phyloP scores from a whole-genome alignment of 2,797 vertebrate genomes.

The Alouatta caraya region DNA sequence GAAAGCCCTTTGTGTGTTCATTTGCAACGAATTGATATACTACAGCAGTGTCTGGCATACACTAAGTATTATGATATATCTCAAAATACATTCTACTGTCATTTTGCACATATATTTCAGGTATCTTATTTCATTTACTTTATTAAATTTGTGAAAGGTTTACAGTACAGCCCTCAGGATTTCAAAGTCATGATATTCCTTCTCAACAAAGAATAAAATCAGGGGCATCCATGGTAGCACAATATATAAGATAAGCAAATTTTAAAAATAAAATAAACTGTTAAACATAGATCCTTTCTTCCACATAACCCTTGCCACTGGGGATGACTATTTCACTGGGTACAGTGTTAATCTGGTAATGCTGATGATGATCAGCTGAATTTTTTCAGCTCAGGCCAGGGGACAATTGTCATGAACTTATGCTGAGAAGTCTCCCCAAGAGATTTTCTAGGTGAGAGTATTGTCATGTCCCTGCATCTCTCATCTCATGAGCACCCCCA shows the following conservation, averaged over 20 bases:
- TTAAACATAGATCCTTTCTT: neutral
- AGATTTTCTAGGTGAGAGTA: neutral
- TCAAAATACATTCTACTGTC: neutral
- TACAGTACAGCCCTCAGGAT: neutral
- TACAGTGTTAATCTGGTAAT: neutral
- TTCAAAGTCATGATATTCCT: neutral
- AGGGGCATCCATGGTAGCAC: neutral
- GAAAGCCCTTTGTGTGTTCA: neutral
- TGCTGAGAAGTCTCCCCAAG: neutral
- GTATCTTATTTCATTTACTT: neutral
- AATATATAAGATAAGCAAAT: neutral
- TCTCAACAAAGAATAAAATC: neutral
- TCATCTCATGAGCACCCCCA: neutral
- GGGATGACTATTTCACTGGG: neutral
- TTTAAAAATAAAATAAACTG: neutral
- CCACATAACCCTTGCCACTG: fast-evolving
- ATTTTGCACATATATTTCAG: neutral
- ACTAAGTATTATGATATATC: neutral
- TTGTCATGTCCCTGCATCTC: fast-evolving
- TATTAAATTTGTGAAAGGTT: neutral
- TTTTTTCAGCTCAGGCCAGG: neutral
- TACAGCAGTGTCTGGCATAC: neutral
- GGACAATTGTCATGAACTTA: neutral
- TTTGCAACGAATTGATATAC: neutral
- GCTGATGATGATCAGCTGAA: neutral